Conservation (phyloP, 2,113 vertebrate genomes). For the Ochotona curzoniae region DNA sequence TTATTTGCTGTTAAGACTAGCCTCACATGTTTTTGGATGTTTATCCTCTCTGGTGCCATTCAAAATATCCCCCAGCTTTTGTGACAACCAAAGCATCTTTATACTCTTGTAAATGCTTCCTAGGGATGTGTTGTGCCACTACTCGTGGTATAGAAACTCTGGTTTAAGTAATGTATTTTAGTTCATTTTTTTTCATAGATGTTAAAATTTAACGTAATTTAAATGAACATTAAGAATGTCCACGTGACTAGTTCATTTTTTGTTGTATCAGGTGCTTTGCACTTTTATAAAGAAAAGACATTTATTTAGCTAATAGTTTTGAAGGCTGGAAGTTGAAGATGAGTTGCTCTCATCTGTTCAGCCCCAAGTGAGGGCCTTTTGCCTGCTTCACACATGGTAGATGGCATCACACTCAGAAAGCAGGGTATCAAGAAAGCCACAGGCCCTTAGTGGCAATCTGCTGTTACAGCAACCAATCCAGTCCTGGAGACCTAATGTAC, state of each 20-base stretch:
- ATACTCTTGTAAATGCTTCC: background rate
- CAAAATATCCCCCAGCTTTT: background rate
- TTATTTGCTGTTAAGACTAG: background rate
- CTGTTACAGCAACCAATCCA: no score
- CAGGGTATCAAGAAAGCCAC: no score
- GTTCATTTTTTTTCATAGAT: background rate
- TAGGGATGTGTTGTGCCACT: background rate
- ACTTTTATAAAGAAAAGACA: background rate
- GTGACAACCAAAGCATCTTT: background rate
- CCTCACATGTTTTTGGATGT: background rate
- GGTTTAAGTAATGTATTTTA: background rate
- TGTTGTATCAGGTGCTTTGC: background rate
- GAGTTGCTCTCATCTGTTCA: background rate
- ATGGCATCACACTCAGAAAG: background rate
- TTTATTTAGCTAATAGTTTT: background rate
- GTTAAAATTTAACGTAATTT: no score
- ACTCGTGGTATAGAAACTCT: background rate
- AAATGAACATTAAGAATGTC: no score
- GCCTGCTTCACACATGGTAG: background rate
- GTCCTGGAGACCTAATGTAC: no score
- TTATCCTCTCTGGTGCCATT: background rate
- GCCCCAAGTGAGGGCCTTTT: background rate
- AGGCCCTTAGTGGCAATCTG: no score
- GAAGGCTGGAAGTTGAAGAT: background rate
- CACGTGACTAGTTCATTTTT: background rate